Conservation (phyloP, 2,888 invertebrate species). For the Eupelmus urozonus region DNA sequence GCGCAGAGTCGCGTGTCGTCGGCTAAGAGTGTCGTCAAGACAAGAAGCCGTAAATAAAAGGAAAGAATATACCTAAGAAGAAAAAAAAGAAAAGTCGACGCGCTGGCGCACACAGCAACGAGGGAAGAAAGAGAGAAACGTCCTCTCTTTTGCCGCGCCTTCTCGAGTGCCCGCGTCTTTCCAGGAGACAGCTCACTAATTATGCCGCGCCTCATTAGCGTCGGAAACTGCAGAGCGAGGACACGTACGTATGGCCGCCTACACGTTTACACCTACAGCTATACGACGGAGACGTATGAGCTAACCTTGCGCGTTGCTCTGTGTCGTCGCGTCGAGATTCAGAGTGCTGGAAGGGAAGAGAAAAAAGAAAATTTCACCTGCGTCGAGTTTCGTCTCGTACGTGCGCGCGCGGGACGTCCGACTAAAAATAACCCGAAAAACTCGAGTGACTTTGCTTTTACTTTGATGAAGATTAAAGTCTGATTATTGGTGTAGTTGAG, state of each 20-base stretch:
- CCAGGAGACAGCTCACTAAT: slow-evolving; percentile 76
- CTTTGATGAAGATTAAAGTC: too few relatives aligned
- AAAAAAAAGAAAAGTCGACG: neutral
- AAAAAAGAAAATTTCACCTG: neutral
- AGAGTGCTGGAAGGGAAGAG: slow-evolving; percentile 8
- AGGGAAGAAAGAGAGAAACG: neutral
- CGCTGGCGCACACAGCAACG: neutral
- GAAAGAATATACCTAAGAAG: slow-evolving; percentile 8
- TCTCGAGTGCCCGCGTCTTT: neutral
- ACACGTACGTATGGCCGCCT: slow-evolving; percentile 34
- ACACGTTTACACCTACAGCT: neutral
- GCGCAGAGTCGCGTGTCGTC: neutral
- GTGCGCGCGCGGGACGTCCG: neutral
- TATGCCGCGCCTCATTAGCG: slow-evolving; percentile 77
- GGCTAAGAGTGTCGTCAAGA: slow-evolving; percentile 27
- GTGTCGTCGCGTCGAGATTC: slow-evolving; percentile 1
- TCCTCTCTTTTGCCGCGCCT: neutral
- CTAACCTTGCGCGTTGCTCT: slow-evolving; percentile 25
- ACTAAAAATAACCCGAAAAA: slow-evolving; percentile 28
- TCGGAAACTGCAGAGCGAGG: slow-evolving; percentile 64
- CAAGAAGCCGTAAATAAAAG: slow-evolving; percentile 29
- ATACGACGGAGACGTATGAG: neutral
- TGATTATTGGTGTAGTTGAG: too few relatives aligned
- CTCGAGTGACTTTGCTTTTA: neutral
- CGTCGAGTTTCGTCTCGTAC: slow-evolving; percentile 2